phyloP scores from a whole-genome alignment of 2,113 vertebrate genomes.

The Mobula hypostoma region DNA sequence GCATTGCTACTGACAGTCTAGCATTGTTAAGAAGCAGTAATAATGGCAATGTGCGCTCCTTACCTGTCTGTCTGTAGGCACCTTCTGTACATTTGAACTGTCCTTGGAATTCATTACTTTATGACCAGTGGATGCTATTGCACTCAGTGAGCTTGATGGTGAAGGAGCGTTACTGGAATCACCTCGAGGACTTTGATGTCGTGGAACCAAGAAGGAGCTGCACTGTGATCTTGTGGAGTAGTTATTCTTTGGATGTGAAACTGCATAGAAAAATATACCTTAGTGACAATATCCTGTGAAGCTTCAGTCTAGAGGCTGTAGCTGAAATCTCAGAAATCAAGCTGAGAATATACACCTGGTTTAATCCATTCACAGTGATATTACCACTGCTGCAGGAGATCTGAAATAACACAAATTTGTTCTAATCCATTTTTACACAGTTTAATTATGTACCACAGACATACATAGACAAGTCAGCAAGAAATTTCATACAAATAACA shows the following conservation, averaged over 20 bases:
- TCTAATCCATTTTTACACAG: background rate
- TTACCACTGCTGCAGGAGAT: background rate
- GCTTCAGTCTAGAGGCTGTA: background rate
- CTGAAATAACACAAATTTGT: background rate
- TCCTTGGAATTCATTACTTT: conserved; percentile 45
- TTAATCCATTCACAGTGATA: background rate
- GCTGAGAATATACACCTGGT: background rate
- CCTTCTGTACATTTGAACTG: conserved; percentile 46
- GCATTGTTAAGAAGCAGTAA: conserved; percentile 18
- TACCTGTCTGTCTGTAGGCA: conserved; percentile 57
- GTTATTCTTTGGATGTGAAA: conserved; percentile 69
- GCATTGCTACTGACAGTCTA: background rate
- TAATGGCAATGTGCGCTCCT: background rate
- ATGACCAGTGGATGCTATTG: conserved; percentile 43
- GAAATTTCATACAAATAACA: background rate
- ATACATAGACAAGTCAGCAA: background rate
- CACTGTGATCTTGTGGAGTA: conserved; percentile 61
- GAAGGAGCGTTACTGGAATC: conserved; percentile 51
- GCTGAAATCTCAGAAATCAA: background rate
- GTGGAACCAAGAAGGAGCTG: conserved; percentile 51
- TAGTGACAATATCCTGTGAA: background rate
- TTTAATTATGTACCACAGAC: background rate
- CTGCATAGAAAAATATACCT: conserved; percentile 45
- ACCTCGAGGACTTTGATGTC: conserved; percentile 50
- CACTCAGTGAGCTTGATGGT: conserved; percentile 49